phyloP scores from a whole-genome alignment of 2,113 vertebrate genomes.

The Phaethornis superciliosus region DNA sequence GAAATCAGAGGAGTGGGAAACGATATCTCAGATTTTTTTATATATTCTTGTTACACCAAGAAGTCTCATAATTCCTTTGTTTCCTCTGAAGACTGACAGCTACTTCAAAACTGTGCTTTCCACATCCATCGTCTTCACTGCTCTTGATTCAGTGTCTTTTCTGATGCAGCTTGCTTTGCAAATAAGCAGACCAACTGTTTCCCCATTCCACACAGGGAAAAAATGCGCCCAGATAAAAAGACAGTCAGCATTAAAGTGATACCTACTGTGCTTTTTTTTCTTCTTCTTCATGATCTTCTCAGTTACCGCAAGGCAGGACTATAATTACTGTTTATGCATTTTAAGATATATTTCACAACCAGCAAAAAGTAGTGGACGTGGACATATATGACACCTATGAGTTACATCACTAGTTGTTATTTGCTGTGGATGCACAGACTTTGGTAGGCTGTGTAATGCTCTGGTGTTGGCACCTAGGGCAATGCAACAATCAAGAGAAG shows the following conservation, averaged over 20 bases:
- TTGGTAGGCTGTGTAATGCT: neutral
- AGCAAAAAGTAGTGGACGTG: neutral
- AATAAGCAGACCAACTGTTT: neutral
- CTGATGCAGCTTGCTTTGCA: neutral
- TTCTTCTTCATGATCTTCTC: neutral
- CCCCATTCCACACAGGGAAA: neutral
- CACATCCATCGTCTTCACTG: neutral
- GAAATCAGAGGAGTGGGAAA: slow-evolving; percentile 25
- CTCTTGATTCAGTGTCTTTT: neutral
- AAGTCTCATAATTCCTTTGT: neutral
- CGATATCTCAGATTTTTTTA: slow-evolving; percentile 13
- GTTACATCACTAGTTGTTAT: neutral
- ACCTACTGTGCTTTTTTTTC: neutral
- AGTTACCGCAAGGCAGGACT: neutral
- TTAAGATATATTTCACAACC: neutral
- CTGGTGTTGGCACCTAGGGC: neutral
- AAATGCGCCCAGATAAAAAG: neutral
- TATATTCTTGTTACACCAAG: neutral
- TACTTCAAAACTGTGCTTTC: neutral
- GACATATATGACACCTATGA: rapidly evolving
- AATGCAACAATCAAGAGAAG: neutral
- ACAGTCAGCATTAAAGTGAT: neutral
- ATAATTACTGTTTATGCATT: neutral
- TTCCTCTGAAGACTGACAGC: neutral
- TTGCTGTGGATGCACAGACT: neutral